These are phyloP conservation scores for Cephus rjabovi DNA, from an alignment of 2,888 invertebrate species.

Conservation along the genomic window DNA sequence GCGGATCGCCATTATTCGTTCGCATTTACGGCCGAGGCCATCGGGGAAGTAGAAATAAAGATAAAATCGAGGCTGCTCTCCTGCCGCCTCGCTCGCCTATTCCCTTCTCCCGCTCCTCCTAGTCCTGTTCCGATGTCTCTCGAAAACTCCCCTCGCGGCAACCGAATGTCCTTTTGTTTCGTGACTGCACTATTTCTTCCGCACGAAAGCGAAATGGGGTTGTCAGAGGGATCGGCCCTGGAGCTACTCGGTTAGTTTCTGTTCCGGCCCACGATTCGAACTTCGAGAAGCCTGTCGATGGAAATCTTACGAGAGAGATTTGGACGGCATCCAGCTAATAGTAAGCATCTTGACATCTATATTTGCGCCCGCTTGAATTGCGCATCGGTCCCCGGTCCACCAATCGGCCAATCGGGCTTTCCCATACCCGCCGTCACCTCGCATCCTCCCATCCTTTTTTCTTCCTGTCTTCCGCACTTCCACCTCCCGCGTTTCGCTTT, in stretches of 20 bases:
- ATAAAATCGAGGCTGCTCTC: slow-evolving; percentile 8
- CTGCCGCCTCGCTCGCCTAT: too few relatives aligned
- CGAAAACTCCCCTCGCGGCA: background rate
- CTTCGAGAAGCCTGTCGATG: slow-evolving; percentile 31
- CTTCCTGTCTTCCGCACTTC: slow-evolving; percentile 22
- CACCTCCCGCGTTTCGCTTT: slow-evolving; percentile 8
- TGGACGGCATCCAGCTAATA: slow-evolving; percentile 57
- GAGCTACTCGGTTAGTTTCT: background rate
- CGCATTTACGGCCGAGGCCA: slow-evolving; percentile 32
- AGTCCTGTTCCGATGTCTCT: too few relatives aligned
- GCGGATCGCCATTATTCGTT: slow-evolving; percentile 34
- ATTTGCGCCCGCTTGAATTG: slow-evolving; percentile 57
- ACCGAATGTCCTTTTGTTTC: background rate
- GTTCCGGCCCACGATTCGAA: background rate
- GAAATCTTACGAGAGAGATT: slow-evolving; percentile 46
- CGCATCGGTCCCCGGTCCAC: slow-evolving; percentile 41
- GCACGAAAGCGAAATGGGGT: background rate
- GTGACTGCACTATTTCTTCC: background rate
- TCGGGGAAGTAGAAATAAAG: slow-evolving; percentile 28
- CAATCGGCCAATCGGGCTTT: too few relatives aligned
- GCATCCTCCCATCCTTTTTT: slow-evolving; percentile 27
- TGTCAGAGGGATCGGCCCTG: background rate
- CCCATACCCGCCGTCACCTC: background rate
- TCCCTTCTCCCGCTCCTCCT: too few relatives aligned
- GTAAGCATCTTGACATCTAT: slow-evolving; percentile 62